Conservation (phyloP, 2,888 invertebrate species). For the Apotomis turbidana region DNA sequence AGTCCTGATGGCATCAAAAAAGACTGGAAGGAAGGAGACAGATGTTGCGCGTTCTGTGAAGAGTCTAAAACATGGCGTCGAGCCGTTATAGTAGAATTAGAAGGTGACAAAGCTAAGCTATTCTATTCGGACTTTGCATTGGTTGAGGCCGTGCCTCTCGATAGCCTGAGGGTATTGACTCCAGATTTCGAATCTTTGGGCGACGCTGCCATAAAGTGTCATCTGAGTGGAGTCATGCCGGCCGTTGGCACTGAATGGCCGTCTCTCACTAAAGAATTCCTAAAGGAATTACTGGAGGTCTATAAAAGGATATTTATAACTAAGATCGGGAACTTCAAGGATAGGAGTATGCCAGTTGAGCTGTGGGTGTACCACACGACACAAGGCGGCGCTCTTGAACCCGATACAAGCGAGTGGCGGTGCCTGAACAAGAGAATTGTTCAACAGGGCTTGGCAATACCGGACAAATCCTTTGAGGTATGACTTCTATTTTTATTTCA, state of each 20-base stretch:
- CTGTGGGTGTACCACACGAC: slow-evolving; percentile 86
- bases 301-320: slow-evolving; percentile 82
- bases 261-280: slow-evolving; percentile 83
- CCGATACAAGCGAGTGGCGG: slow-evolving; percentile 85
- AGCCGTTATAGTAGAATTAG: slow-evolving; percentile 72
- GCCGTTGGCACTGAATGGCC: slow-evolving; percentile 87
- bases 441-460: slow-evolving; percentile 85
- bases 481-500: slow-evolving; percentile 34
- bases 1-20: slow-evolving; percentile 50
- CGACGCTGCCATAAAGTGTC: slow-evolving; percentile 86
- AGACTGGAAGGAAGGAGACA: slow-evolving; percentile 80
- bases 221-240: slow-evolving; percentile 87
- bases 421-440: slow-evolving; percentile 87
- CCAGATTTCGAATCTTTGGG: slow-evolving; percentile 77
- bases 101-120: slow-evolving; percentile 75
- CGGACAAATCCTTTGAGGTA: slow-evolving; percentile 65
- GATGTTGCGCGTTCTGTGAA: slow-evolving; percentile 72
- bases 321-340: slow-evolving; percentile 77
- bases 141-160: slow-evolving; percentile 72
- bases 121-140: slow-evolving; percentile 87
- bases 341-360: slow-evolving; percentile 84
- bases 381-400: slow-evolving; percentile 86
- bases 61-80: slow-evolving; percentile 86
- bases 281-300: slow-evolving; percentile 80
- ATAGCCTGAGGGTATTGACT: slow-evolving; percentile 79